Percentiles rank a stretch among this genome's conserved stretches.
These are phyloP conservation scores for Urechis unicinctus DNA, from an alignment of 2,888 invertebrate species.

Conservation along the genomic window DNA sequence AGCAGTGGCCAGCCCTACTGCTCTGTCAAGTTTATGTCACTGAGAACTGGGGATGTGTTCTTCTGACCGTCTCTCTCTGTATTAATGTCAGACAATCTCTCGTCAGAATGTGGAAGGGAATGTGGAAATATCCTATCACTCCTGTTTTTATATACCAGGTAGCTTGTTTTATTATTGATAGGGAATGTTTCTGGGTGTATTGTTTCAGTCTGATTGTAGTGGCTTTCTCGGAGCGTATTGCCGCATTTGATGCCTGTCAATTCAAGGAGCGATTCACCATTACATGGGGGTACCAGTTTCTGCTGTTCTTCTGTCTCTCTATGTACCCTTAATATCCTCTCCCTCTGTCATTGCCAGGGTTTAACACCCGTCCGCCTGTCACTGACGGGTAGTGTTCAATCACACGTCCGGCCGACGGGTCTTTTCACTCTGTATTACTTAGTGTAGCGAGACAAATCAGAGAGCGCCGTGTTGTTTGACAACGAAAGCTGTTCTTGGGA, in stretches of 20 bases:
- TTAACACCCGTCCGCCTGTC: no score
- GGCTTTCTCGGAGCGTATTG: conserved; percentile 81
- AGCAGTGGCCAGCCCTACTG: conserved; percentile 51
- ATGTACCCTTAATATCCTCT: no score
- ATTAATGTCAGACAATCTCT: neutral
- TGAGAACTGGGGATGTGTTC: conserved; percentile 73
- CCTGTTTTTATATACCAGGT: no score
- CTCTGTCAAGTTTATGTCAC: conserved; percentile 59
- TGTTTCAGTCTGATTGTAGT: conserved; percentile 81
- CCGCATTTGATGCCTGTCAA: conserved; percentile 82
- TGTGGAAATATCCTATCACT: neutral
- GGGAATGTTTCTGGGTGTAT: no score
- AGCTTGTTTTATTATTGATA: no score
- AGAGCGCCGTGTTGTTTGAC: no score
- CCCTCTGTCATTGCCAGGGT: no score
- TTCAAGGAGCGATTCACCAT: conserved; percentile 80
- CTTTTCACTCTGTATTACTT: no score
- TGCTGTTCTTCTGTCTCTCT: neutral
- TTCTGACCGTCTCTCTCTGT: no score
- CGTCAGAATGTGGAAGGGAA: neutral
- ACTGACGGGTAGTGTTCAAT: neutral
- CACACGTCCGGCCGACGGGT: neutral
- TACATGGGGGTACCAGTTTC: conserved; percentile 59
- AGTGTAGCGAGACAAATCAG: no score
- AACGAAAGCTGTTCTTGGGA: no score